These are phyloP conservation scores for Spea multiplicata DNA, from an alignment of 2,113 vertebrate species.

Conservation along the genomic window DNA sequence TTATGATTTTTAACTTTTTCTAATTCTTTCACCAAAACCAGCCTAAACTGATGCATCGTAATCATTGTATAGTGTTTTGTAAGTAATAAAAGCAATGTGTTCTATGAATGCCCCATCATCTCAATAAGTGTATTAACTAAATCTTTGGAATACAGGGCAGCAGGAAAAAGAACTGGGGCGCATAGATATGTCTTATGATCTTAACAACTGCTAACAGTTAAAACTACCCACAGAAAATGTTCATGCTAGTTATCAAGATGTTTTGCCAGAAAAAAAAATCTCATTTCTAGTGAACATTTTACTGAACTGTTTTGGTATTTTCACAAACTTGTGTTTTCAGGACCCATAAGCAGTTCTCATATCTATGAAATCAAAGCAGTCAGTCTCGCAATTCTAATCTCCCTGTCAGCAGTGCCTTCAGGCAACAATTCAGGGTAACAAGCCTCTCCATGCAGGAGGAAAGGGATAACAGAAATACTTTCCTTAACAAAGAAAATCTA, in stretches of 20 bases:
- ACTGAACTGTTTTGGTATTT: too few species aligned
- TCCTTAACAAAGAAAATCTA: slow-evolving; percentile 27
- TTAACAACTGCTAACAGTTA: too few species aligned
- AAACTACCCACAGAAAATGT: too few species aligned
- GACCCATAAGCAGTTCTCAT: neutral
- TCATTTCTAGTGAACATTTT: too few species aligned
- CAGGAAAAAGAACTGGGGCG: too few species aligned
- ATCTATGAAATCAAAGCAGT: neutral
- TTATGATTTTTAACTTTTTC: too few species aligned
- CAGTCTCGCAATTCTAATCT: slow-evolving; percentile 20
- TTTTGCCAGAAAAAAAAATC: too few species aligned
- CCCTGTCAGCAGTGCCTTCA: slow-evolving; percentile 4
- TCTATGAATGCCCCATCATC: neutral
- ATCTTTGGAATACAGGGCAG: too few species aligned
- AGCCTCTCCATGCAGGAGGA: neutral
- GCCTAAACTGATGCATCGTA: neutral
- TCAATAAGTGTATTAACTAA: neutral
- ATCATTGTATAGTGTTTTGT: neutral
- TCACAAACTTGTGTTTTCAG: too few species aligned
- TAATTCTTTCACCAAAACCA: too few species aligned
- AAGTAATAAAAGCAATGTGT: neutral
- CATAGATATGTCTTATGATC: too few species aligned
- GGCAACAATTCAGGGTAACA: slow-evolving; percentile 18
- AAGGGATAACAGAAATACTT: slow-evolving; percentile 7
- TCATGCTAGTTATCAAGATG: too few species aligned